Evolutionary conservation across 1,140 invertebrate genomes (phyloP).

Genomic region (Megalonaias nervosa): DNA sequence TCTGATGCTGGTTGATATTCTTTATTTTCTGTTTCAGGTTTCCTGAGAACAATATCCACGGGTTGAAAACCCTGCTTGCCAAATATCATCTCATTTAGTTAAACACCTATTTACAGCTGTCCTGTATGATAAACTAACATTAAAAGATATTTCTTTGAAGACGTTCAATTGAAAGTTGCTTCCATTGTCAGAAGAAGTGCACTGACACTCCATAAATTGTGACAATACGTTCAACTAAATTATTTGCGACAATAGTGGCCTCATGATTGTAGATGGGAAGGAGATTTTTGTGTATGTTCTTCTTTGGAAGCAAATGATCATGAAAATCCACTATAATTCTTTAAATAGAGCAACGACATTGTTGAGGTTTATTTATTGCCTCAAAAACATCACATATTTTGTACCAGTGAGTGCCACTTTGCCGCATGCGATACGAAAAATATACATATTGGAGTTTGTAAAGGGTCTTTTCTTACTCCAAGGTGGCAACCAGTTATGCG

Average conservation of each 20-base stretch:
- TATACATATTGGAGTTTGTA: neutral
- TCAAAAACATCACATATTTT: slow-evolving; percentile 1
- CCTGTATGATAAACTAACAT: neutral
- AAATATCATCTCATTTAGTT: neutral
- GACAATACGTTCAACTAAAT: slow-evolving; percentile 52
- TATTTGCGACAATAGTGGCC: slow-evolving; percentile 32
- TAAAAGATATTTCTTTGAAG: too few species aligned
- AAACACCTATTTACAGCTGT: neutral
- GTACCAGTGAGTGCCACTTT: neutral
- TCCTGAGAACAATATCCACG: too few species aligned
- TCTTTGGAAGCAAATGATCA: neutral
- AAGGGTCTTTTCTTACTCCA: neutral
- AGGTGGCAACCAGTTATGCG: neutral
- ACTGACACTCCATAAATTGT: slow-evolving; percentile 12
- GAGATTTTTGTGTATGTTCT: slow-evolving; percentile 43
- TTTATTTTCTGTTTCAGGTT: too few species aligned
- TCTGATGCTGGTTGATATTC: neutral
- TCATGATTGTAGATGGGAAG: slow-evolving; percentile 35
- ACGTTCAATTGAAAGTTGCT: too few species aligned
- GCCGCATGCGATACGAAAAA: neutral
- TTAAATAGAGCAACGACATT: slow-evolving; percentile 13
- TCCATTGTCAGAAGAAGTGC: too few species aligned
- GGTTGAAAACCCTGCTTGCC: too few species aligned
- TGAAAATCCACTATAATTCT: slow-evolving; percentile 8
- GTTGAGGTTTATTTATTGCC: neutral